These are phyloP conservation scores for Chrysogorgia sp. DNA, from an alignment of 92 coral and sea anemone species.

Conservation along the genomic window DNA sequence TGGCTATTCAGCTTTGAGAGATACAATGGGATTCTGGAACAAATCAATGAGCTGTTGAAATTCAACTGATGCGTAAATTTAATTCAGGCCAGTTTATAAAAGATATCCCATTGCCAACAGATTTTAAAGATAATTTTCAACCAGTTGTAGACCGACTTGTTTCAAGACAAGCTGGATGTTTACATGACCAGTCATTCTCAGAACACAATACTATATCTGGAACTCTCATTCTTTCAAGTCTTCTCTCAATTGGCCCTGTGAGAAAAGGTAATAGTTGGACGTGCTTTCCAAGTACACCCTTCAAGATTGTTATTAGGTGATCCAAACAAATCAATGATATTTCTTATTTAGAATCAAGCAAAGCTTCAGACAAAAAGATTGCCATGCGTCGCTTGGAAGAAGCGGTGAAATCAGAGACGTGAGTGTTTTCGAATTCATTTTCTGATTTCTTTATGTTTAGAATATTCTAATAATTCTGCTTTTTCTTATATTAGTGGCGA, in stretches of 20 bases:
- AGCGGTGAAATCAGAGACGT: too few relatives aligned
- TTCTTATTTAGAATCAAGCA: too few relatives aligned
- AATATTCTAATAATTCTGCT: too few relatives aligned
- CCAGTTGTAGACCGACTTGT: conserved; percentile 47
- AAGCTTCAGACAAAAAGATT: too few relatives aligned
- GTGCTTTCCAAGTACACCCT: too few relatives aligned
- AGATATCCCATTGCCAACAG: conserved; percentile 48
- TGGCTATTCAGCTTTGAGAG: conserved; percentile 61
- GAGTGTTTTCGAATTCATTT: too few relatives aligned
- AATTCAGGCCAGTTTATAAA: conserved; percentile 37
- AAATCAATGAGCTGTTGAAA: conserved; percentile 4
- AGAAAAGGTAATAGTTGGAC: conserved; percentile 34
- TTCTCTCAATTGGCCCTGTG: conserved; percentile 66
- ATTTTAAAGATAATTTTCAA: conserved; percentile 35
- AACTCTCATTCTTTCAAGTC: conserved; percentile 37
- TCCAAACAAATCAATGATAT: too few relatives aligned
- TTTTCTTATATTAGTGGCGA: too few relatives aligned
- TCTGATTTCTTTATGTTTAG: too few relatives aligned
- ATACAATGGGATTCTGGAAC: conserved; percentile 13
- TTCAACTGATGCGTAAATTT: conserved; percentile 17
- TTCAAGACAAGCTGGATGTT: conserved; percentile 47
- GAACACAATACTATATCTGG: conserved; percentile 35
- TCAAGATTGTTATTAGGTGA: too few relatives aligned
- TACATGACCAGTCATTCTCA: conserved; percentile 1
- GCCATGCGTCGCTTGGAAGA: too few relatives aligned